Evolutionary conservation across 2,113 vertebrate genomes (phyloP).

Genomic region (Nothoprocta pentlandii): DNA sequence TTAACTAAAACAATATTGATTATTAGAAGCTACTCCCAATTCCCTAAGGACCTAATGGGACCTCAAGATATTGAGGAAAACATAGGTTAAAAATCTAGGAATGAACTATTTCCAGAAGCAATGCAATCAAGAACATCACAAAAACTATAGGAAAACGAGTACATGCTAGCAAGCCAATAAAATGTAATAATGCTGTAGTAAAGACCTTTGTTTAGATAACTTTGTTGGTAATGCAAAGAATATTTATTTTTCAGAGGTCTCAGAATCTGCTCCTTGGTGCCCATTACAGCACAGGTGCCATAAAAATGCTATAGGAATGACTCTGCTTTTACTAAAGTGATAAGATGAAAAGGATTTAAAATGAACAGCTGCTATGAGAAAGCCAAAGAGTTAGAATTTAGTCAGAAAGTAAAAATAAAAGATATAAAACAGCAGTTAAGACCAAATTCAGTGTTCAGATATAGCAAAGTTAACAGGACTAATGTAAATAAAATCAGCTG

Average conservation of each 20-base stretch:
- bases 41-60: not conserved
- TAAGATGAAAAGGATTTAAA: not conserved
- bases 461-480: not conserved
- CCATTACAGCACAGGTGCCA: too few relatives aligned
- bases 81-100: not conserved
- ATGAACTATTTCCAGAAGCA: not conserved
- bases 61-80: not conserved
- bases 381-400: not conserved
- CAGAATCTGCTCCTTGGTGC: too few relatives aligned
- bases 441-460: not conserved
- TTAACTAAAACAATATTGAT: not conserved
- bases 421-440: not conserved
- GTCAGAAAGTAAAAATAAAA: not conserved
- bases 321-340: not conserved
- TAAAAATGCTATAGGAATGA: not conserved
- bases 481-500: not conserved
- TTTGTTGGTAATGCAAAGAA: too few relatives aligned
- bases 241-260: not conserved
- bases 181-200: not conserved
- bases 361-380: not conserved
- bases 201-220: not conserved
- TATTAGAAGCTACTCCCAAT: not conserved
- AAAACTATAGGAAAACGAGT: not conserved
- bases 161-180: not conserved
- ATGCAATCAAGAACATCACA: fast-evolving